A percentile compares a stretch with the other conserved stretches of the same genome.
Evolutionary conservation across 2,113 vertebrate species (phyloP).

Genomic region (Neotragus moschatus): DNA sequence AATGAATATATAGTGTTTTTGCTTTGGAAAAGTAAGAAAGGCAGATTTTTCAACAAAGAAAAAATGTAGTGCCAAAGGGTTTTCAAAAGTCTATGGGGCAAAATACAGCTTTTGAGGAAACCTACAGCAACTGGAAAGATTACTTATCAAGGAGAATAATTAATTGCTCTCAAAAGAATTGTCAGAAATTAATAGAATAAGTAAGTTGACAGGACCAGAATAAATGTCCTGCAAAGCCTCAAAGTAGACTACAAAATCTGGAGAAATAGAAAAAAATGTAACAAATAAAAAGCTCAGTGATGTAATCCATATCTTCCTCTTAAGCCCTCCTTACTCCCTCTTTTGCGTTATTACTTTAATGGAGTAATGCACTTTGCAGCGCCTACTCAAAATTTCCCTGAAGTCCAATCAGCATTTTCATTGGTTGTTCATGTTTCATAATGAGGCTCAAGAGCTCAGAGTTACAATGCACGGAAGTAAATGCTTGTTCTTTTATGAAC

Average conservation of each 20-base stretch:
- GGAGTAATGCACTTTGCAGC: neutral
- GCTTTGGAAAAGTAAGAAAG: neutral
- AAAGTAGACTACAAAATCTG: neutral
- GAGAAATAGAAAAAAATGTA: neutral
- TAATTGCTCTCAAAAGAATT: neutral
- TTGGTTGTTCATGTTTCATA: neutral
- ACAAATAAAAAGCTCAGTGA: neutral
- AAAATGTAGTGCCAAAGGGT: neutral
- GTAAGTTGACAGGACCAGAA: neutral
- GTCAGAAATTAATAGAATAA: slow-evolving; percentile 10
- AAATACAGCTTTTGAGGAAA: neutral
- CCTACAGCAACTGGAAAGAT: neutral
- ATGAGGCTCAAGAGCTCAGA: neutral
- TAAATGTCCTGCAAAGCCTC: neutral
- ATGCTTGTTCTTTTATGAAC: neutral
- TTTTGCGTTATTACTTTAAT: neutral
- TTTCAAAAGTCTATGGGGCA: neutral
- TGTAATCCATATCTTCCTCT: neutral
- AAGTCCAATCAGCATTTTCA: neutral
- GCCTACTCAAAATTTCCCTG: neutral
- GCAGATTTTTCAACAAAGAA: neutral
- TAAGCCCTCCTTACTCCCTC: neutral
- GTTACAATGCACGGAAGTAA: neutral
- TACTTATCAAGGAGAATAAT: slow-evolving; percentile 10
- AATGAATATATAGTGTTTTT: neutral